Base-by-base conservation (phyloP, 1,140 invertebrate genomes). In the Augochlora pura region DNA sequence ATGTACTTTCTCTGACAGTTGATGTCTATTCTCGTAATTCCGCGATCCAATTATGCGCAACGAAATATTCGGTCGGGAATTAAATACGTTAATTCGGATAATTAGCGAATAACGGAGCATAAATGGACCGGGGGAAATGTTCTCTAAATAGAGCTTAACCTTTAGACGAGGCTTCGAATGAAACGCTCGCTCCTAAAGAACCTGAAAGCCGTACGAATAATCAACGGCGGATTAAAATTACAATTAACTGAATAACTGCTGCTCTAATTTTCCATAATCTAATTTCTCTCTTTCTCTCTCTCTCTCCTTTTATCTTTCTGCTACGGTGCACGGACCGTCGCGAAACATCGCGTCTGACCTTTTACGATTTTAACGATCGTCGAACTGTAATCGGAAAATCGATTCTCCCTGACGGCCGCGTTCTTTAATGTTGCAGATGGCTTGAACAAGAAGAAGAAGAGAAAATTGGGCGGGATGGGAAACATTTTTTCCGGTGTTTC, bases 371-470 rank as follows among this genome's bases (percentile, higher is more conserved):
- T 14, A 42, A 0, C 8, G 12, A 23, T n/a, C 0, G 7, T n/a
- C n/a, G 23, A 54, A 16, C 0, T 66, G 16, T 21, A 10, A 23
- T 60, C n/a, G 46, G n/a, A n/a, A n/a, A 25, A 23, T n/a, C 8
- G 32, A 32, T 32, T 23, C 25, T 27, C 42, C 16, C 32, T 12
- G 42, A 27, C 8, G 10, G 18, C 21, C 6, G 8, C 16, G 66
- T 60, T 23, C 2, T 68, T 79, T 68, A 23, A 38, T 57, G 89
- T 92, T 93, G 74, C 91, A 95, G 94, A 94, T 92, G 92, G 94
- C 88, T 90, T 91, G 79, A 91, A 91, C 72, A 96, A 95, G 90
- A 94, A 93, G 88, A 96, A 95, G 90, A 95, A 95, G 92, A 94
- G 95, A 91, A 95, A 95, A 92, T 91, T 95, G 73, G 90, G 91